These are phyloP conservation scores for Halictus ligatus DNA, from an alignment of 2,888 invertebrate genomes.

Conservation along the genomic window DNA sequence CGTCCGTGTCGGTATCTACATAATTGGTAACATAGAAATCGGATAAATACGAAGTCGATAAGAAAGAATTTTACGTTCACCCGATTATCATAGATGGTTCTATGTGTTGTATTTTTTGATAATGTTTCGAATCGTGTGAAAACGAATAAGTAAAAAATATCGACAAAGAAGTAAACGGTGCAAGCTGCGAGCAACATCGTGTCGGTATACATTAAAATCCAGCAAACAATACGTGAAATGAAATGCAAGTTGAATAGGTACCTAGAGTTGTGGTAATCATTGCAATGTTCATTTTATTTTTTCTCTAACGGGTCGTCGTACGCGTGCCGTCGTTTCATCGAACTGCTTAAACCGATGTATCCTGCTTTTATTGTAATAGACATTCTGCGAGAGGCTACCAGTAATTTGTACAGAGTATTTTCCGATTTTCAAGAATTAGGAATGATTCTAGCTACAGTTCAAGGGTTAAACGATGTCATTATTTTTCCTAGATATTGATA, in stretches of 20 bases:
- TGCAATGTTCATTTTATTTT: not conserved
- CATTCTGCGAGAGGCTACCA: not conserved
- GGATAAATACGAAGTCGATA: not conserved
- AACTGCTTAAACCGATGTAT: not conserved
- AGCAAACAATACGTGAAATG: not conserved
- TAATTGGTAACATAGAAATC: not conserved
- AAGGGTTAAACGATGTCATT: not conserved
- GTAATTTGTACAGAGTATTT: not conserved
- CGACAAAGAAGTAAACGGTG: not conserved
- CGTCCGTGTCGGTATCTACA: not conserved
- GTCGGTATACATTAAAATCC: not conserved
- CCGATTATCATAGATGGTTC: no score
- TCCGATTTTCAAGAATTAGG: not conserved
- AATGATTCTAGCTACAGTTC: not conserved
- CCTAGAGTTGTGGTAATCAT: not conserved
- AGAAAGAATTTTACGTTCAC: not conserved
- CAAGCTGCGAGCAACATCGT: not conserved
- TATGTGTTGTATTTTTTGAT: not conserved
- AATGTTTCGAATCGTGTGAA: not conserved
- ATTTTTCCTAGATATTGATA: not conserved
- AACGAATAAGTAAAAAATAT: not conserved
- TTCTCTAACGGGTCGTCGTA: not conserved
- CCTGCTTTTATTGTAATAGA: not conserved
- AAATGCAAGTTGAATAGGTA: not conserved
- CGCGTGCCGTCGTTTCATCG: not conserved